A percentile compares a stretch with the other conserved stretches of the same genome.
Evolutionary conservation across 2,888 invertebrate species (phyloP).

Genomic region (Eumerus sabulonum): DNA sequence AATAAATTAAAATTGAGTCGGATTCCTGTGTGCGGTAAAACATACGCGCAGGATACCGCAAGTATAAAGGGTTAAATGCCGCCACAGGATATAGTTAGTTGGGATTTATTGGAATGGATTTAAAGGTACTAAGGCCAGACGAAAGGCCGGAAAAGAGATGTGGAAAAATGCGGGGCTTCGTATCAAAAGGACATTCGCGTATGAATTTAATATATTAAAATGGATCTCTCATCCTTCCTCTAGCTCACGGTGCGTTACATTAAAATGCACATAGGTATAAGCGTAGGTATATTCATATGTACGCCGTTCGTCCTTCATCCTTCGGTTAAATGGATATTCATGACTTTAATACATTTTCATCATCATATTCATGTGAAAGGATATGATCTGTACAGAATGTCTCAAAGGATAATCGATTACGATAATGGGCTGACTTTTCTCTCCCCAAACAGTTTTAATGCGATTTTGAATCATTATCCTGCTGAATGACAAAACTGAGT

Average conservation of each 20-base stretch:
- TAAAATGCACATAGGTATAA: background rate
- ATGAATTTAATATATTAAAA: slow-evolving; percentile 70
- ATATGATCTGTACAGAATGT: slow-evolving; percentile 39
- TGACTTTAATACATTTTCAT: slow-evolving; percentile 67
- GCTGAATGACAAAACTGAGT: background rate
- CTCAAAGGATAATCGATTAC: slow-evolving; percentile 62
- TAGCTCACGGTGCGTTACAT: slow-evolving; percentile 19
- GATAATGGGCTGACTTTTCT: background rate
- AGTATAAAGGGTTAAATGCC: slow-evolving; percentile 69
- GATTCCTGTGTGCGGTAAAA: slow-evolving; percentile 42
- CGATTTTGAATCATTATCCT: slow-evolving; percentile 34
- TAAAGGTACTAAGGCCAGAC: slow-evolving; percentile 32
- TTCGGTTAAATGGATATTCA: slow-evolving; percentile 64
- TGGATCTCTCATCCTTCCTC: slow-evolving; percentile 61
- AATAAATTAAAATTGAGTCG: too few species aligned
- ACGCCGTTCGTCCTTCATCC: slow-evolving; percentile 36
- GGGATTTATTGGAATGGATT: slow-evolving; percentile 70
- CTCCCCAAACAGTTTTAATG: background rate
- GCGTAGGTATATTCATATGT: too few species aligned
- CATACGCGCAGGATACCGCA: slow-evolving; percentile 37
- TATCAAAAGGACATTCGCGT: slow-evolving; percentile 68
- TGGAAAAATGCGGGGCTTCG: slow-evolving; percentile 62
- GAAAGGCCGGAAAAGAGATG: slow-evolving; percentile 14
- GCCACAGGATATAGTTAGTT: slow-evolving; percentile 70
- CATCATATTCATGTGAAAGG: slow-evolving; percentile 45